Evolutionary conservation across 53 echinoderm and acorn worm genomes (phyloP).

Genomic region (Holothuria leucospilota): DNA sequence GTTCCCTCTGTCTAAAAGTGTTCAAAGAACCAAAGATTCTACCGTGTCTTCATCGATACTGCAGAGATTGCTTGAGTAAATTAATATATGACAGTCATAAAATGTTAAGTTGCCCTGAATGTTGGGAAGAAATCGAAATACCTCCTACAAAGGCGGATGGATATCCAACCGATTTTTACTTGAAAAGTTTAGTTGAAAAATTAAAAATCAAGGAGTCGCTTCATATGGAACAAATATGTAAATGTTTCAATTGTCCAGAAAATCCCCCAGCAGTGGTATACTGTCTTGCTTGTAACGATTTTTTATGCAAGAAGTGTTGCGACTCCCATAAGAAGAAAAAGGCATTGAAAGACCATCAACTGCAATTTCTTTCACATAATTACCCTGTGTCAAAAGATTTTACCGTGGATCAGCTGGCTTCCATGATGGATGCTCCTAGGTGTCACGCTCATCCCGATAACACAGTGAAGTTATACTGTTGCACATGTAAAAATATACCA

Average conservation of each 20-base stretch:
- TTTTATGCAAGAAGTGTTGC: neutral
- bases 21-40: conserved; percentile 15
- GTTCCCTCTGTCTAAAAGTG: neutral
- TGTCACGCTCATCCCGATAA: neutral
- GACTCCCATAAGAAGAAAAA: neutral
- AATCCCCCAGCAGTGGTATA: neutral
- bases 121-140: neutral
- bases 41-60: conserved; percentile 27
- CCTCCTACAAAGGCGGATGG: neutral
- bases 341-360: neutral
- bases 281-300: conserved; percentile 17
- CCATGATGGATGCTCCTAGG: neutral
- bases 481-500: neutral
- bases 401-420: neutral
- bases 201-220: neutral
- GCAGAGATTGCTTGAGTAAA: neutral
- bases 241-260: neutral
- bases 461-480: neutral
- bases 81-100: neutral
- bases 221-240: neutral
- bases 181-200: neutral
- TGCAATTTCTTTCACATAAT: neutral
- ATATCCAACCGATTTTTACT: conserved; percentile 11
- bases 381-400: neutral
- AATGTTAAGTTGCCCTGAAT: neutral